Conservation (phyloP, 1,140 invertebrate genomes). For the Drosophila tani region DNA sequence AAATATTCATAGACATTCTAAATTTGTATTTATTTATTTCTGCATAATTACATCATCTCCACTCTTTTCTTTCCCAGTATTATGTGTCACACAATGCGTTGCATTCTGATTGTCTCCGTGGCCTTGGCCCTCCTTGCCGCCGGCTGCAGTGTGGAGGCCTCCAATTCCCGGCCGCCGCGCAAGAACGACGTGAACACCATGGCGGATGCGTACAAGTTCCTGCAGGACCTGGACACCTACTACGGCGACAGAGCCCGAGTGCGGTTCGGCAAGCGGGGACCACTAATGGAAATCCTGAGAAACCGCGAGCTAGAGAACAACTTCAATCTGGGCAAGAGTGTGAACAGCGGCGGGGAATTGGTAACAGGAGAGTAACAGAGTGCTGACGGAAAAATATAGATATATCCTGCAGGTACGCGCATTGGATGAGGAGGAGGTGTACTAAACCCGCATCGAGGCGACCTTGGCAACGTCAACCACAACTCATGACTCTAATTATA, state of each 20-base stretch:
- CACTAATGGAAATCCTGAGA: slow-evolving; percentile 56
- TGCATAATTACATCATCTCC: background rate
- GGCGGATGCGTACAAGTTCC: slow-evolving; percentile 81
- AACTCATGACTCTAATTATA: slow-evolving; percentile 41
- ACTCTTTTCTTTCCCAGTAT: too few species aligned
- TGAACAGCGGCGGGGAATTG: slow-evolving; percentile 54
- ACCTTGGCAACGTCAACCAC: slow-evolving; percentile 38
- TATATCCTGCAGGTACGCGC: slow-evolving; percentile 40
- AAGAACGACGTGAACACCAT: slow-evolving; percentile 81
- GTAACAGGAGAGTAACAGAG: slow-evolving; percentile 24
- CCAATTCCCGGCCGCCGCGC: slow-evolving; percentile 72
- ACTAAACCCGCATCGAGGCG: slow-evolving; percentile 24
- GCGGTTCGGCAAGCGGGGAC: slow-evolving; percentile 65
- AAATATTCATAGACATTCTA: too few species aligned
- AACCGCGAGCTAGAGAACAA: slow-evolving; percentile 57
- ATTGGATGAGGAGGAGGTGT: slow-evolving; percentile 58
- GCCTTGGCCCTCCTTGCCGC: slow-evolving; percentile 59
- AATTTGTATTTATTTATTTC: background rate
- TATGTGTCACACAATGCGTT: slow-evolving; percentile 71
- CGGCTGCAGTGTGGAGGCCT: slow-evolving; percentile 60
- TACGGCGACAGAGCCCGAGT: slow-evolving; percentile 80
- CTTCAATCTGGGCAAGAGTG: slow-evolving; percentile 33
- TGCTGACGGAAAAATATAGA: slow-evolving; percentile 3
- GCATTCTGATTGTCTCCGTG: slow-evolving; percentile 61
- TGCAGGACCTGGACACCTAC: slow-evolving; percentile 81